A percentile compares a stretch with the other conserved stretches of the same genome.
Evolutionary conservation across 2,888 invertebrate species (phyloP).

Genomic region (Horisme vitalbata): DNA sequence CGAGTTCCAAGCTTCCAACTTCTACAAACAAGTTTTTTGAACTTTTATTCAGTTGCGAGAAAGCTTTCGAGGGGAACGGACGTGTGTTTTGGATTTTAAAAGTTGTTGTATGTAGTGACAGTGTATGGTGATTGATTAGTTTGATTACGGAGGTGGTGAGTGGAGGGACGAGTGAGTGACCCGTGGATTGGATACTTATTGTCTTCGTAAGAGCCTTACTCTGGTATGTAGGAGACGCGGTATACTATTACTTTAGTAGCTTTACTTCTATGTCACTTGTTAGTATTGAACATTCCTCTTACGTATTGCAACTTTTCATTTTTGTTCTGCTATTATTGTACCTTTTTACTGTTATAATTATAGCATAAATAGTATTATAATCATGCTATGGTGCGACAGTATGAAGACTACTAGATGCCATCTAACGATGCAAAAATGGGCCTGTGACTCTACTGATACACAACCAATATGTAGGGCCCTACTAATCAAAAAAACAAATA

Average conservation of each 20-base stretch:
- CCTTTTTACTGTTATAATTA: no score
- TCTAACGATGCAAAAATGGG: no score
- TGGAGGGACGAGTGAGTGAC: constrained; percentile 52
- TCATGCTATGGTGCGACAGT: no score
- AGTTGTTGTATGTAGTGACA: constrained; percentile 37
- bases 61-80: constrained; percentile 41
- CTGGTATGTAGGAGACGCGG: constrained; percentile 54
- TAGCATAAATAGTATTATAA: no score
- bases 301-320: no score
- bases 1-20: constrained; percentile 47
- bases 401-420: no score
- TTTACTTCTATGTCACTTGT: no score
- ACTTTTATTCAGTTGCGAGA: constrained; percentile 45
- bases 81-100: constrained; percentile 25
- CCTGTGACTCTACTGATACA: no score
- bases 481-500: no score
- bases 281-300: no score
- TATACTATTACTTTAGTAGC: constrained; percentile 1
- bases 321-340: no score
- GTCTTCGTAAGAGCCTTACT: constrained; percentile 59
- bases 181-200: constrained; percentile 45
- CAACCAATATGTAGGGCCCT: no score
- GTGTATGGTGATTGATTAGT: constrained; percentile 52
- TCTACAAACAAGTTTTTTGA: constrained; percentile 26
- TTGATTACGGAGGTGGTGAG: constrained; percentile 43